Evolutionary conservation across 2,888 invertebrate species (phyloP).

Genomic region (Mechanitis messenoides): DNA sequence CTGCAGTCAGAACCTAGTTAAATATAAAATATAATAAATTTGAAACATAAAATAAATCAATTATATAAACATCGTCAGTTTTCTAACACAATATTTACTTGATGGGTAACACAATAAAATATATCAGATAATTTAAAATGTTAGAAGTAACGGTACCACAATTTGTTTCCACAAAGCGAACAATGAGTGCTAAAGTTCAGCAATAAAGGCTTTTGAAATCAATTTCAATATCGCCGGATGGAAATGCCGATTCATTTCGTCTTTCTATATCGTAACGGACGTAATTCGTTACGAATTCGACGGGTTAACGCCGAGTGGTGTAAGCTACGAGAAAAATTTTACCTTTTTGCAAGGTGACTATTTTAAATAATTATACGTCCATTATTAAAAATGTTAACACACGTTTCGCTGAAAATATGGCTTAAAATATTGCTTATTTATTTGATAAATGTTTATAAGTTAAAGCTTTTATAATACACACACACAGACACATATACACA

Average conservation of each 20-base stretch:
- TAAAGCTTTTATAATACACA: no score
- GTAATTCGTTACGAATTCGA: constrained; percentile 30
- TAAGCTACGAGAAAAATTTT: constrained; percentile 10
- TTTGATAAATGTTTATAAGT: no score
- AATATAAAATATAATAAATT: not conserved
- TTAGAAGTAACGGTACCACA: constrained; percentile 21
- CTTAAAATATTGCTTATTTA: no score
- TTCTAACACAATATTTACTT: not conserved
- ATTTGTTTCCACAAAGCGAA: constrained; percentile 29
- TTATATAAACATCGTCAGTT: not conserved
- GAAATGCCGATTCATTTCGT: constrained; percentile 30
- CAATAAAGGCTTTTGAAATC: constrained; percentile 37
- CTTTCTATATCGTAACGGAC: constrained; percentile 29
- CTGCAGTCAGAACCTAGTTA: no score
- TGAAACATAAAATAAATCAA: not conserved
- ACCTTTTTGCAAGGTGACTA: not conserved
- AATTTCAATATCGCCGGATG: constrained; percentile 36
- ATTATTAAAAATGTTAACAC: no score
- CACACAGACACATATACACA: not conserved
- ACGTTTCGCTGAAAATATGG: no score
- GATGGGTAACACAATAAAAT: constrained; percentile 3
- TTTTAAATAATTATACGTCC: not conserved
- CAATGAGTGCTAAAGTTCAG: constrained; percentile 33
- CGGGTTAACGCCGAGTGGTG: constrained; percentile 16
- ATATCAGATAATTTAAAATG: constrained; percentile 5